Base-by-base conservation (phyloP, 1,140 invertebrate genomes). In the Drosophila oshimai region DNA sequence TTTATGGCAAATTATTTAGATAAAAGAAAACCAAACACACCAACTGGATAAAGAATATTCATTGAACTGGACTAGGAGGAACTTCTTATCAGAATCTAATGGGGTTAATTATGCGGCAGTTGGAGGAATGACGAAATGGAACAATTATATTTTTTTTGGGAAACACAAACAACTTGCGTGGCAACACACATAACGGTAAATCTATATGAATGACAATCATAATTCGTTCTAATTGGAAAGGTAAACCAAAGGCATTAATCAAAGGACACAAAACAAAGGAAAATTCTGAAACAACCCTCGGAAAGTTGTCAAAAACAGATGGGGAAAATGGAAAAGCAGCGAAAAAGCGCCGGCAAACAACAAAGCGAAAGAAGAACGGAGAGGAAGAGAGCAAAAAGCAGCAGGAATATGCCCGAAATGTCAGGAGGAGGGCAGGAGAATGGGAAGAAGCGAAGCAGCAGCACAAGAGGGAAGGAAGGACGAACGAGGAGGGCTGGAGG, bases 281-380 rank as follows among this genome's bases (percentile, higher is more conserved):
- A 72, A 57, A 72, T 58, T 10, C 31, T 46, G n/a, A 22, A 84
- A 57, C 80, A 74, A 75, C 80, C 80, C 80, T 84, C 75, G 75
- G 64, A 37, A 60, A 65, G 64, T 76, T 70, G 73, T 57, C 73
- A 58, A 77, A 76, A 77, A 41, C 20, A 54, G 26, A 46, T 44
- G 36, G 42, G 31, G 55, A 75, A 54, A 22, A 46, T 44, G 36
- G 42, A 36, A 60, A 75, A 55, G 42, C 67, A 31, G 12, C 17
- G 62, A 60, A 72, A 75, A 86, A 75, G 65, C 80, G 81, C 81
- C 81, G 75, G 81, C 61, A 76, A 79, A 65, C 47, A 64, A 65
- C 61, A 65, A 65, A 67, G 28, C 18, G 7, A 72, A 53, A 34
- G 39, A 29, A 18, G 12, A 65, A 45, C 18, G 39, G 18, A 15